phyloP scores from a whole-genome alignment of 2,113 vertebrate species.

The Prochilodus magdalenae region DNA sequence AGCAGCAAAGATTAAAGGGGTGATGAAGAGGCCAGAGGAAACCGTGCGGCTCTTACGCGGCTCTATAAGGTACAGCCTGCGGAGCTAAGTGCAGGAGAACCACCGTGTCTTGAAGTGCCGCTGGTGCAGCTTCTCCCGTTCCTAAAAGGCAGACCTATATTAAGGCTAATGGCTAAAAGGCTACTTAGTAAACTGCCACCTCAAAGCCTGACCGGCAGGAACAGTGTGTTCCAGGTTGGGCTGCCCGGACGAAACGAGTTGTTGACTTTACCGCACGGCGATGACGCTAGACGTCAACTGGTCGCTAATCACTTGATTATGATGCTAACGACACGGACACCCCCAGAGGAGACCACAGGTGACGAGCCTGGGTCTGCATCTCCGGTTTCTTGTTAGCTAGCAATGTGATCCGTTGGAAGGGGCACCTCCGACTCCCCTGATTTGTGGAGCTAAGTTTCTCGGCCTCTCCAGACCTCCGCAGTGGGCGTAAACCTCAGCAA shows the following conservation, averaged over 20 bases:
- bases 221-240: neutral
- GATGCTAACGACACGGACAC: too few relatives aligned
- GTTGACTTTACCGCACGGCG: too few relatives aligned
- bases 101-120: neutral
- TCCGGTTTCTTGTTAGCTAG: too few relatives aligned
- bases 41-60: neutral
- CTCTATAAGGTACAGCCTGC: neutral
- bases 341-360: too few relatives aligned
- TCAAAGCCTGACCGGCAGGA: neutral
- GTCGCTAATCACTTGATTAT: too few relatives aligned
- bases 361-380: too few relatives aligned
- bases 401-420: too few relatives aligned
- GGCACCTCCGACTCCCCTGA: too few relatives aligned
- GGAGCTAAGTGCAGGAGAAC: neutral
- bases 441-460: too few relatives aligned
- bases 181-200: neutral
- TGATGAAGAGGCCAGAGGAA: neutral
- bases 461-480: too few relatives aligned
- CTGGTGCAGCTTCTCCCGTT: neutral
- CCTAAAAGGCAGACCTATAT: neutral
- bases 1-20: neutral
- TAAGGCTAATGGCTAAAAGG: neutral
- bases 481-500: too few relatives aligned
- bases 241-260: neutral
- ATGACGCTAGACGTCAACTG: too few relatives aligned